phyloP scores from a whole-genome alignment of 2,797 vertebrate species.

The Sebastes matsubarae region DNA sequence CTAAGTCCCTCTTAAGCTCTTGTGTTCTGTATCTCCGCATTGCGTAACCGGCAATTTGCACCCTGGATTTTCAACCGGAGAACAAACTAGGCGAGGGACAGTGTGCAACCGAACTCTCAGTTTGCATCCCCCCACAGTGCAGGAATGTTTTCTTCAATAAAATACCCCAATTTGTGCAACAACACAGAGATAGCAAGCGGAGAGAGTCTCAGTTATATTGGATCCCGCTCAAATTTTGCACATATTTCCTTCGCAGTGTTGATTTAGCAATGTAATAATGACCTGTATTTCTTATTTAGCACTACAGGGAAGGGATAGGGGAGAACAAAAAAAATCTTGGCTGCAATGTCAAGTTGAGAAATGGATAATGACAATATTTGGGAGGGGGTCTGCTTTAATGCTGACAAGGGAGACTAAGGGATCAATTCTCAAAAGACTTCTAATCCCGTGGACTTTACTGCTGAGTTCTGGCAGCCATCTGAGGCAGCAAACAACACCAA shows the following conservation, averaged over 20 bases:
- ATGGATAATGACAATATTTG: slow-evolving; percentile 54
- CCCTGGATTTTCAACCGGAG: slow-evolving; percentile 44
- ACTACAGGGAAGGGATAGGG: not conserved
- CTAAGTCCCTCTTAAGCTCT: slow-evolving; percentile 13
- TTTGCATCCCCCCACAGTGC: slow-evolving; percentile 36
- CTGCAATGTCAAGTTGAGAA: slow-evolving; percentile 25
- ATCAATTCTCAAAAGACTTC: slow-evolving; percentile 57
- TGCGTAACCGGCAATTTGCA: slow-evolving; percentile 62
- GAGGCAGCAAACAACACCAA: slow-evolving; percentile 33
- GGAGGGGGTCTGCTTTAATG: slow-evolving; percentile 24
- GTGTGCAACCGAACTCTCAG: slow-evolving; percentile 43
- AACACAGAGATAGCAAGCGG: slow-evolving; percentile 31
- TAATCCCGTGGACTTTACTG: slow-evolving; percentile 63
- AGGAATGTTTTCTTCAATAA: slow-evolving; percentile 66
- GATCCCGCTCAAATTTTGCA: slow-evolving; percentile 10
- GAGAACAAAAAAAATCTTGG: not conserved
- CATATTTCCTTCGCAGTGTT: slow-evolving; percentile 37
- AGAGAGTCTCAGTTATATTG: slow-evolving; percentile 1
- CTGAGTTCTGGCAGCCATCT: slow-evolving; percentile 38
- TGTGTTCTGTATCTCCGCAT: slow-evolving; percentile 20
- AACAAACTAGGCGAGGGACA: slow-evolving; percentile 35
- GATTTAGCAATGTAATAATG: slow-evolving; percentile 23
- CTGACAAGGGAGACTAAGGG: slow-evolving; percentile 42
- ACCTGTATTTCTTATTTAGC: slow-evolving; percentile 43
- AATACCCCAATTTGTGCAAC: slow-evolving; percentile 55